Conservation (phyloP, 2,113 vertebrate species). For the Alligator mississippiensis region DNA sequence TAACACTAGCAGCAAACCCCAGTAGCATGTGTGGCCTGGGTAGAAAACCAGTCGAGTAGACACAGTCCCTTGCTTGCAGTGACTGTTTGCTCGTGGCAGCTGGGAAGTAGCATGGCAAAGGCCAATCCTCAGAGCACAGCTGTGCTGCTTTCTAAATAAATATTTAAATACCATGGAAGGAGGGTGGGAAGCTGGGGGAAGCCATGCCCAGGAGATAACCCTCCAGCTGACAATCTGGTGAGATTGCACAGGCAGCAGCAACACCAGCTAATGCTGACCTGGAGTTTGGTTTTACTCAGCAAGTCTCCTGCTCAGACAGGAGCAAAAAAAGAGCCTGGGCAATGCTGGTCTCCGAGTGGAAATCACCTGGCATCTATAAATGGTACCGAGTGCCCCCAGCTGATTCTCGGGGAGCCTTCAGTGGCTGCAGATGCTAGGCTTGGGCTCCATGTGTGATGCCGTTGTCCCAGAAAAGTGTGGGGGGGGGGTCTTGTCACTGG, state of each 20-base stretch:
- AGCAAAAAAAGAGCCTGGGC: not conserved
- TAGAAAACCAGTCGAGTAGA: not conserved
- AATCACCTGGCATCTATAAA: not conserved
- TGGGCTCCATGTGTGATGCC: not conserved
- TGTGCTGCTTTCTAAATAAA: not conserved
- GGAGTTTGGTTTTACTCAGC: not conserved
- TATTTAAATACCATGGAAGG: not conserved
- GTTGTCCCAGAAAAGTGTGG: not conserved
- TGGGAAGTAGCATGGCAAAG: not conserved
- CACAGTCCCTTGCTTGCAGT: not conserved
- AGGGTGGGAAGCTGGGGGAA: not conserved
- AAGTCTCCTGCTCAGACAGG: not conserved
- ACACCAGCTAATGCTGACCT: not conserved
- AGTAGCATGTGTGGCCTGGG: fast-evolving
- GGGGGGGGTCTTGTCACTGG: not conserved
- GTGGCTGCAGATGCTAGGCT: not conserved
- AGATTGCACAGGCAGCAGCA: not conserved
- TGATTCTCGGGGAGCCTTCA: not conserved
- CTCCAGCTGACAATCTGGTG: no score
- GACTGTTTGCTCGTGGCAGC: no score
- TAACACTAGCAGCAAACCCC: not conserved
- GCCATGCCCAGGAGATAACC: no score
- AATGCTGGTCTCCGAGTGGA: not conserved
- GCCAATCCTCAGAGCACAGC: not conserved
- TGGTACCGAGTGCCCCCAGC: not conserved